A percentile compares a stretch with the other conserved stretches of the same genome.
These are phyloP conservation scores for Agrochola circellaris DNA, from an alignment of 2,888 invertebrate species.

Conservation along the genomic window DNA sequence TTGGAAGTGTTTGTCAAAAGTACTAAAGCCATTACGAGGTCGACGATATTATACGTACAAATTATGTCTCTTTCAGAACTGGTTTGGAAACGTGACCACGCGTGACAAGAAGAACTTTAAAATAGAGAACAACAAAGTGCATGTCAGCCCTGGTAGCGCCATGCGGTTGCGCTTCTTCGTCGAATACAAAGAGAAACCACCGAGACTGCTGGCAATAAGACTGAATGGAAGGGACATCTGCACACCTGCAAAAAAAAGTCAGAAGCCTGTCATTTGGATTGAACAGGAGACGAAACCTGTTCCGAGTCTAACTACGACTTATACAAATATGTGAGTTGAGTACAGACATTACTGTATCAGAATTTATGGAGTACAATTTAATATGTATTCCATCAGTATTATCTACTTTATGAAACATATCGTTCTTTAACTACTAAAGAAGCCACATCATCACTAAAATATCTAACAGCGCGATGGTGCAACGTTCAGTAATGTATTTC, in stretches of 20 bases:
- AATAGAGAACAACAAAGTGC: slow-evolving; percentile 82
- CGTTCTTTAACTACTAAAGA: neutral
- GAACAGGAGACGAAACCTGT: neutral
- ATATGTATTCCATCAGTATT: neutral
- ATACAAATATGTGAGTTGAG: neutral
- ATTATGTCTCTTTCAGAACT: slow-evolving; percentile 83
- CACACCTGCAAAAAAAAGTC: slow-evolving; percentile 72
- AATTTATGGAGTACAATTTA: neutral
- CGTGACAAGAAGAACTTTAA: slow-evolving; percentile 89
- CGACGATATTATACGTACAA: neutral
- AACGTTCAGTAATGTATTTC: neutral
- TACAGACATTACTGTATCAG: neutral
- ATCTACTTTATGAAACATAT: neutral
- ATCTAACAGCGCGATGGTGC: neutral
- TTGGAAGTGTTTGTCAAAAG: neutral
- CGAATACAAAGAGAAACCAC: slow-evolving; percentile 88
- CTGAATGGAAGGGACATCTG: slow-evolving; percentile 91
- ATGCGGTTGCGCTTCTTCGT: slow-evolving; percentile 91
- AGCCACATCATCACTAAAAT: neutral
- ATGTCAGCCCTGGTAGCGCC: slow-evolving; percentile 89
- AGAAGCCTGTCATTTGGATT: neutral
- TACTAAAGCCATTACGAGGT: neutral
- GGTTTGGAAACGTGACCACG: slow-evolving; percentile 91
- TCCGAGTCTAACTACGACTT: neutral
- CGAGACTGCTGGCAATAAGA: slow-evolving; percentile 86